Evolutionary conservation across 2,113 vertebrate species (phyloP).

Genomic region (Onychostruthus taczanowskii): DNA sequence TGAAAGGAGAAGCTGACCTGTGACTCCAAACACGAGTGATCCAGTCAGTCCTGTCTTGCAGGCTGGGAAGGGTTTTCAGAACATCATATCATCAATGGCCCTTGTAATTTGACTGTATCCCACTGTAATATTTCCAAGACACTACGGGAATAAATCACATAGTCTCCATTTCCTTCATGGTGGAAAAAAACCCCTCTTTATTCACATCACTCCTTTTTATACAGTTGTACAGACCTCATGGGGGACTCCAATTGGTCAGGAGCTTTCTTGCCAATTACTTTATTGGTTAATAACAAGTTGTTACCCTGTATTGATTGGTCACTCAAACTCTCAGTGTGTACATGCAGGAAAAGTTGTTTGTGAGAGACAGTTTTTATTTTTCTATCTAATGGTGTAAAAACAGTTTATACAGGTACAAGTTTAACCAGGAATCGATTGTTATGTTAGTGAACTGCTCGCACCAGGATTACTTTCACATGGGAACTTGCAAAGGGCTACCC

Average conservation of each 20-base stretch:
- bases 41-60: background rate
- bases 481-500: background rate
- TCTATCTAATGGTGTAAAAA: background rate
- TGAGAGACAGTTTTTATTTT: background rate
- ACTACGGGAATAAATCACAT: background rate
- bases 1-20: background rate
- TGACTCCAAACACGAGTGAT: background rate
- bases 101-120: background rate
- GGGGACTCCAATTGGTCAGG: background rate
- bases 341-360: accelerated
- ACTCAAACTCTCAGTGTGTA: background rate
- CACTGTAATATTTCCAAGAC: background rate
- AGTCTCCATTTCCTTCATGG: background rate
- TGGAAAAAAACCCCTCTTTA: background rate
- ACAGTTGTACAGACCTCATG: background rate
- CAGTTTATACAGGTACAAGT: background rate
- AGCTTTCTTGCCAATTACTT: background rate
- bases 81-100: background rate
- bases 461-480: background rate
- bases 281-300: background rate
- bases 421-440: background rate
- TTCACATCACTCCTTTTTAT: background rate
- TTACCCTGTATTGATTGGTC: background rate
- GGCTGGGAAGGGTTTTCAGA: background rate
- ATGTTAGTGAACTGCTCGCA: background rate